These are phyloP conservation scores for Drosophila sucinea DNA, from an alignment of 1,140 invertebrate species.

Conservation along the genomic window DNA sequence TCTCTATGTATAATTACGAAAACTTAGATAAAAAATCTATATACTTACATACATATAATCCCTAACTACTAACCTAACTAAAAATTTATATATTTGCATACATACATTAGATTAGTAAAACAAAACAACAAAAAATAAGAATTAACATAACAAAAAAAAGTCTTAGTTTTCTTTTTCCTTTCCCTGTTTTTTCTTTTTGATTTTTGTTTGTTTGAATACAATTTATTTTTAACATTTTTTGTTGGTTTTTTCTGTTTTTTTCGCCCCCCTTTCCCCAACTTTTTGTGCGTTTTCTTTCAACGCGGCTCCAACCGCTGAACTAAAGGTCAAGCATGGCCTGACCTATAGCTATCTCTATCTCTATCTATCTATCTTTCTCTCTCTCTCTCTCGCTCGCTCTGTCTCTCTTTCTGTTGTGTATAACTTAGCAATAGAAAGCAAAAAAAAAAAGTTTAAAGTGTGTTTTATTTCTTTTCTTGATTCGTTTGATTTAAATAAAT, in stretches of 20 bases:
- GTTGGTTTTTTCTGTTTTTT: slow-evolving; percentile 23
- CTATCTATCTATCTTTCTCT: slow-evolving; percentile 10
- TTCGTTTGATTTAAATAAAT: neutral
- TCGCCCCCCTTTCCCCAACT: neutral
- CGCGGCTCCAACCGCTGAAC: neutral
- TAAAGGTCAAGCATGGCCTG: slow-evolving; percentile 9
- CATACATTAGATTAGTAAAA: slow-evolving; percentile 9
- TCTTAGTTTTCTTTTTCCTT: slow-evolving; percentile 24
- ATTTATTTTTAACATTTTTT: slow-evolving; percentile 2
- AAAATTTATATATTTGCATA: slow-evolving; percentile 33
- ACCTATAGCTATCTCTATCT: neutral
- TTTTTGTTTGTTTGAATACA: neutral
- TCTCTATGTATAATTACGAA: slow-evolving; percentile 3
- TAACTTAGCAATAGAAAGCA: neutral
- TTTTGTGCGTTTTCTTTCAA: slow-evolving; percentile 12
- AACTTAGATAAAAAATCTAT: slow-evolving; percentile 37
- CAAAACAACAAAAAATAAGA: too few species aligned
- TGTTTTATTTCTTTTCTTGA: neutral
- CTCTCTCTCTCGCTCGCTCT: slow-evolving; percentile 1
- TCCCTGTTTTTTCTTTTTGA: slow-evolving; percentile 34
- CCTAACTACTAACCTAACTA: slow-evolving; percentile 31
- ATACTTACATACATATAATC: slow-evolving; percentile 41
- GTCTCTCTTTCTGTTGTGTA: slow-evolving; percentile 2
- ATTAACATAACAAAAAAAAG: slow-evolving; percentile 1
- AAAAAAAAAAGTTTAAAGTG: neutral